Conservation (phyloP, 2,113 vertebrate genomes). For the Isichthys henryi region DNA sequence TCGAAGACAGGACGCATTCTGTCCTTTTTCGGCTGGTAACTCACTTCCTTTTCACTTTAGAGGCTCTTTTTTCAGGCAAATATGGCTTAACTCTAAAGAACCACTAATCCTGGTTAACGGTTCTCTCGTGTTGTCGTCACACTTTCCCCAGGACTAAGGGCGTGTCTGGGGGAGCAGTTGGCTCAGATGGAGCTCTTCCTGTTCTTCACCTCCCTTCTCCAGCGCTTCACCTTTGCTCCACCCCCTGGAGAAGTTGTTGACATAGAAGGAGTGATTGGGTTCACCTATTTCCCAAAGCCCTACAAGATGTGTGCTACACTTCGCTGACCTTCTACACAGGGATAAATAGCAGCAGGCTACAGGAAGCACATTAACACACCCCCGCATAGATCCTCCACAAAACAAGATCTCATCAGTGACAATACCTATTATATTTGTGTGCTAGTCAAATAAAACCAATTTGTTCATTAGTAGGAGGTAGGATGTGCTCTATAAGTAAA, state of each 20-base stretch:
- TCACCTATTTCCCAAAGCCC: background rate
- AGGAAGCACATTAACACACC: background rate
- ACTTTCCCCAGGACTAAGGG: background rate
- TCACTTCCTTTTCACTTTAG: background rate
- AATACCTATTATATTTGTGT: no score
- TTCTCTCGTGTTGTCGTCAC: background rate
- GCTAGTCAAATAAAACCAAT: no score
- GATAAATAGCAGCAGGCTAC: background rate
- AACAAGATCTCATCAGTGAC: no score
- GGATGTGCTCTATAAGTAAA: no score
- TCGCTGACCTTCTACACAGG: background rate
- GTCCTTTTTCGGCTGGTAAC: slow-evolving; percentile 66
- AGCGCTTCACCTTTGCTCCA: background rate
- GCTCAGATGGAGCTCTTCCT: slow-evolving; percentile 58
- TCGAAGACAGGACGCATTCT: slow-evolving; percentile 59
- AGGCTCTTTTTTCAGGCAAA: background rate
- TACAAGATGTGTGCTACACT: background rate
- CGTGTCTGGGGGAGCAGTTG: slow-evolving; percentile 9
- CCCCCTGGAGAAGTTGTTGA: background rate
- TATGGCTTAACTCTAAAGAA: background rate
- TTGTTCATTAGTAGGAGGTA: no score
- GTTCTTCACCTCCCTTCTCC: slow-evolving; percentile 41
- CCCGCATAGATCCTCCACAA: no score
- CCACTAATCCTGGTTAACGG: background rate
- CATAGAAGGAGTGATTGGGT: background rate